Conservation (phyloP, 2,113 vertebrate genomes). For the Felis catus region F.catus_Fca126_mat1.0 CM031421.1:101411001-101411500, state of each 20-base stretch:
- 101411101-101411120: background rate
- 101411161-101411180: background rate
- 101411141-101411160: background rate
- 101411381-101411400: too few species aligned
- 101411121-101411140: background rate
- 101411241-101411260: too few species aligned
- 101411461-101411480: background rate
- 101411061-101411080: background rate
- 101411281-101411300: too few species aligned
- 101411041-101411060: background rate
- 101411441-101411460: background rate
- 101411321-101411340: too few species aligned
- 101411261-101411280: too few species aligned
- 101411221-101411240: too few species aligned
- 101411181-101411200: background rate
- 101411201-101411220: too few species aligned
- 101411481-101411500: background rate
- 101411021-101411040: background rate
- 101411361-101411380: too few species aligned
- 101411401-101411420: too few species aligned
- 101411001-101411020: background rate
- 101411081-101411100: accelerated
- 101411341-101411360: too few species aligned
- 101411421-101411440: too few species aligned
- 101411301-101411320: too few species aligned